phyloP scores from a whole-genome alignment of 2,113 vertebrate genomes.

The Elephantulus edwardii region DNA sequence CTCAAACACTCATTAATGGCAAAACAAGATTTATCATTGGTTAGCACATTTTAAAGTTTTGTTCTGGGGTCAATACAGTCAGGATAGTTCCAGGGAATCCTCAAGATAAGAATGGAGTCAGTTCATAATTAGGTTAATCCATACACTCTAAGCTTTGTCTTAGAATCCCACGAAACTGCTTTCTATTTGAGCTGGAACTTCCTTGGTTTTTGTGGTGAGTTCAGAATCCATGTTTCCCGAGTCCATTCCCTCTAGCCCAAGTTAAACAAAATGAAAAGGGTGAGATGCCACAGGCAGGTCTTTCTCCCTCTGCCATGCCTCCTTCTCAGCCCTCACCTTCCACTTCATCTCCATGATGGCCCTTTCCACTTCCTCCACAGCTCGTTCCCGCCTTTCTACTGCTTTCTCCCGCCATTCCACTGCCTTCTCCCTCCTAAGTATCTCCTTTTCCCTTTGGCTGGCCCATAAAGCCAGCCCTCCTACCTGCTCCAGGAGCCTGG shows the following conservation, averaged over 20 bases:
- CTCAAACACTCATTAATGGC: neutral
- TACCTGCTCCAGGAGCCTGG: slow-evolving; percentile 34
- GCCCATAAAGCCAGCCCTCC: slow-evolving; percentile 6
- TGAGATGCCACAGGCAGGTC: neutral
- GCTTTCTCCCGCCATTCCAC: slow-evolving; percentile 41
- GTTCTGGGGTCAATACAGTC: neutral
- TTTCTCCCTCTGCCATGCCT: neutral
- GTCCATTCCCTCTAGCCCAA: too few relatives aligned
- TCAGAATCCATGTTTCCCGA: neutral
- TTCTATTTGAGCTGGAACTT: neutral
- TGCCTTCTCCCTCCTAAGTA: slow-evolving; percentile 38
- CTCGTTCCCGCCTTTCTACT: slow-evolving; percentile 22
- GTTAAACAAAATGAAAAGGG: slow-evolving; percentile 38
- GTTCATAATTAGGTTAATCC: neutral
- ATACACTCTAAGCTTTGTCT: neutral
- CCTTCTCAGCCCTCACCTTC: slow-evolving; percentile 42
- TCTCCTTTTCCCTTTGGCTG: slow-evolving; percentile 50
- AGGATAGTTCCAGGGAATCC: neutral
- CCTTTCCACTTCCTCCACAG: slow-evolving; percentile 42
- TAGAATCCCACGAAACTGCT: neutral
- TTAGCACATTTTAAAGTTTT: neutral
- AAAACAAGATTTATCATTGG: neutral
- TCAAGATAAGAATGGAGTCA: neutral
- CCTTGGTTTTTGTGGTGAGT: neutral
- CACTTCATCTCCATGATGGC: slow-evolving; percentile 41